Base-by-base conservation (phyloP, 2,113 vertebrate species). In the Cephalopholis sonnerati region DNA sequence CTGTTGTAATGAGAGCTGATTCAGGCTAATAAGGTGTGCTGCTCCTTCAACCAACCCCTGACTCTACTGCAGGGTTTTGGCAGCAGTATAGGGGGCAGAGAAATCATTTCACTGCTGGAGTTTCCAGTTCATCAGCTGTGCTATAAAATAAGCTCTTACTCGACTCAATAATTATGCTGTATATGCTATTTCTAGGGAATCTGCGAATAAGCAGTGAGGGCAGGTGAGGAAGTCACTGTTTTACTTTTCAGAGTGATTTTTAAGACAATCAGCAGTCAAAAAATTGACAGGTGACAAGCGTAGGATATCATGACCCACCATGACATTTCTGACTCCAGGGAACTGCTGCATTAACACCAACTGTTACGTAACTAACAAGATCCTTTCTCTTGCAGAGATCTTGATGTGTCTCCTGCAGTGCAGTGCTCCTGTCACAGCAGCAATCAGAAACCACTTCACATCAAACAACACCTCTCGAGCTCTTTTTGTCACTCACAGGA, bases 401-500 rank as follows among this genome's bases (percentile, higher is more conserved):
- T 66, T 44, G 54, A 66, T 13, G 63, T 10, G 68, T 48, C 55
- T 44, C 53, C 77, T 27, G 68, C 62, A 64, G 81, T 27, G 73
- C 77, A 36, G 55, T 17, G 29, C 7, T 25, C 64, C 70, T 79
- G 78, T 25, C 66, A 27, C 57, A 50, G 57, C 57, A 53, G 3
- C 77, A 39, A 54, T 59, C 44, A 79, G 32, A 41, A 74, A 53
- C 22, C n/a, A 58, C 57, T 76, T 46, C 17, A 62, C 53, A 59
- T 74, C 39, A 5, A 70, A 67, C 24, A 41, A 57, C 39, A n/a
- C 12, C 1, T 51, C 74, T 27, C 13, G 2, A 15, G 7, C 57
- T 61, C n/a, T 25, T 62, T 46, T 53, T 74, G 84, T 79, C 75
- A 58, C 54, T 74, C 54, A 46, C 51, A 6, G 25, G 27, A 15